A percentile compares a stretch with the other conserved stretches of the same genome.
Evolutionary conservation across 2,888 invertebrate genomes (phyloP).

Genomic region (Allolobophora icterica): DNA sequence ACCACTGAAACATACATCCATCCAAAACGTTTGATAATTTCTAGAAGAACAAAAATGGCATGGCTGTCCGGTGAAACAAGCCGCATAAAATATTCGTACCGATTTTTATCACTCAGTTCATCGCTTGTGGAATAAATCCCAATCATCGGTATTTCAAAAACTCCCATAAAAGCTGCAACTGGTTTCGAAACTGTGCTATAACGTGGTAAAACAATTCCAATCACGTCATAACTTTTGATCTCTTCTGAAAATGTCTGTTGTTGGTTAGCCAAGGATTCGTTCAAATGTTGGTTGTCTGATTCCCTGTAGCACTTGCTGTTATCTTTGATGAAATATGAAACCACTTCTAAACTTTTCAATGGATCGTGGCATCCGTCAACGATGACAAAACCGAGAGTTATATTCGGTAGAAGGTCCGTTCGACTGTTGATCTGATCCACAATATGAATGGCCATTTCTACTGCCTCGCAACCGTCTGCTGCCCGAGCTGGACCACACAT

Average conservation of each 20-base stretch:
- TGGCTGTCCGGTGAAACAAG: slow-evolving; percentile 54
- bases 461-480: too few species aligned
- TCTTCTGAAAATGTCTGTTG: background rate
- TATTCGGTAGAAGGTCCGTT: too few species aligned
- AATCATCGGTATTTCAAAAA: slow-evolving; percentile 70
- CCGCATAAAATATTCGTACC: slow-evolving; percentile 54
- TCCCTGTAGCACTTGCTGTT: too few species aligned
- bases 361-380: background rate
- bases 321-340: too few species aligned
- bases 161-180: slow-evolving; percentile 41
- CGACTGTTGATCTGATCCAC: too few species aligned
- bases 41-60: slow-evolving; percentile 52
- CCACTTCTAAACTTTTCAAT: too few species aligned
- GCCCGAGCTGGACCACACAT: too few species aligned
- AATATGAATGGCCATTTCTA: too few species aligned
- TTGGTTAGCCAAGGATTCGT: too few species aligned
- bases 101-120: slow-evolving; percentile 54
- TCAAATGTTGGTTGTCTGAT: too few species aligned
- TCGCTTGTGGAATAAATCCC: slow-evolving; percentile 55
- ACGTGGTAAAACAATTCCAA: slow-evolving; percentile 39
- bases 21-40: slow-evolving; percentile 64
- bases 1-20: slow-evolving; percentile 80
- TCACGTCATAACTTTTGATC: slow-evolving; percentile 28
- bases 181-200: slow-evolving; percentile 37
- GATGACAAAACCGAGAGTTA: too few species aligned